Conservation (phyloP, 1,140 invertebrate genomes). For the Trachelipus rathkii region DNA sequence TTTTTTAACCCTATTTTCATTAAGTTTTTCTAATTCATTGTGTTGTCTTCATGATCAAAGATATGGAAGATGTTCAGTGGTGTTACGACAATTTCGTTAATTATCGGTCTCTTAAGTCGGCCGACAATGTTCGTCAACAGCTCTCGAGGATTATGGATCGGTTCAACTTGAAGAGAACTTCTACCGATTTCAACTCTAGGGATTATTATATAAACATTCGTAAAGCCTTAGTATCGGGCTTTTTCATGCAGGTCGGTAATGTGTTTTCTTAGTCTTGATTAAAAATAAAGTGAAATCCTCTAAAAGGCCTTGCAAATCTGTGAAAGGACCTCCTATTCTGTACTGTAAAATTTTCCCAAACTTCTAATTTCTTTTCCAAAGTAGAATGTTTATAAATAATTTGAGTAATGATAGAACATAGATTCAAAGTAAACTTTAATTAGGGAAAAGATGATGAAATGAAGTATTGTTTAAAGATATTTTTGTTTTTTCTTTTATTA, state of each 20-base stretch:
- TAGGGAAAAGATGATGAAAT: no score
- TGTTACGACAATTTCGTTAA: slow-evolving; percentile 99
- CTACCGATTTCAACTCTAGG: slow-evolving; percentile 96
- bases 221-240: slow-evolving; percentile 94
- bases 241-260: slow-evolving; percentile 91
- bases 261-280: no score
- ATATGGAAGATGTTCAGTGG: slow-evolving; percentile 90
- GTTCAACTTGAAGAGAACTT: slow-evolving; percentile 86
- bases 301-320: no score
- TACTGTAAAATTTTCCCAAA: no score
- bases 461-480: neutral
- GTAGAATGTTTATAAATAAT: no score
- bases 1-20: no score
- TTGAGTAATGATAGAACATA: no score
- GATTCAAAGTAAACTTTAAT: no score
- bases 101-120: slow-evolving; percentile 93
- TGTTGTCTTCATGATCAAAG: slow-evolving; percentile 48
- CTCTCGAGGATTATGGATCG: slow-evolving; percentile 83
- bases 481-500: slow-evolving; percentile 27
- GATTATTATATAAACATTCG: slow-evolving; percentile 99
- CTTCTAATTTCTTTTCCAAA: no score
- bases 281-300: no score
- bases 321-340: no score
- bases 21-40: no score
- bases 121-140: slow-evolving; percentile 78